phyloP scores from a whole-genome alignment of 2,797 vertebrate genomes.

The Notoglanidium macrostoma region DNA sequence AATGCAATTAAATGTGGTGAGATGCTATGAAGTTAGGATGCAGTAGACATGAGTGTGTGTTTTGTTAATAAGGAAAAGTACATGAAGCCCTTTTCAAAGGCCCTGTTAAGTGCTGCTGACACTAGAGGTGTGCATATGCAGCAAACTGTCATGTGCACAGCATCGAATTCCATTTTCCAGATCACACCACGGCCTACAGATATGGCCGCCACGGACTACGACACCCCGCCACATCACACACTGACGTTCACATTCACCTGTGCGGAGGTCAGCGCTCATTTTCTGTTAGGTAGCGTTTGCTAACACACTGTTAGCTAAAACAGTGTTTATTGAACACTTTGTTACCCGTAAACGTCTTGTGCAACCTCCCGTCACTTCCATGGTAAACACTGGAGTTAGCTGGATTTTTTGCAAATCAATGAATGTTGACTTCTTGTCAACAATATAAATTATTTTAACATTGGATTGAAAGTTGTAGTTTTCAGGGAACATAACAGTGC shows the following conservation, averaged over 20 bases:
- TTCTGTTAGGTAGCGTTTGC: too few species aligned
- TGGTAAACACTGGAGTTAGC: too few species aligned
- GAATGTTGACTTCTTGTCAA: too few species aligned
- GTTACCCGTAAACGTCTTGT: too few species aligned
- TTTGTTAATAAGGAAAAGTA: not conserved
- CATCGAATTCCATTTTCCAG: not conserved
- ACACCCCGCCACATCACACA: not conserved
- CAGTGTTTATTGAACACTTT: too few species aligned
- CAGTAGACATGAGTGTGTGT: not conserved
- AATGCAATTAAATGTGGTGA: not conserved
- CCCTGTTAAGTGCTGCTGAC: not conserved
- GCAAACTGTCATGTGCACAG: not conserved
- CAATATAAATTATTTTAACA: too few species aligned
- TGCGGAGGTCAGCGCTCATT: too few species aligned
- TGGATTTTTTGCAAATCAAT: too few species aligned
- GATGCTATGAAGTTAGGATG: not conserved
- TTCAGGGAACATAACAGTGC: too few species aligned
- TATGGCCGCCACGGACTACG: not conserved
- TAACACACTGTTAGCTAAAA: too few species aligned
- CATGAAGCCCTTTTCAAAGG: not conserved
- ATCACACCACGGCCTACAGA: not conserved
- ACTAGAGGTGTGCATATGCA: not conserved
- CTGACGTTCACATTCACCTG: not conserved
- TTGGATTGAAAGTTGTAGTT: too few species aligned
- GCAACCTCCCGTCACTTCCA: too few species aligned